Evolutionary conservation across 1,140 invertebrate genomes (phyloP), one percentile per base, ranked within the genome.

Genomic region (Diabrotica undecimpunctata): DNA sequence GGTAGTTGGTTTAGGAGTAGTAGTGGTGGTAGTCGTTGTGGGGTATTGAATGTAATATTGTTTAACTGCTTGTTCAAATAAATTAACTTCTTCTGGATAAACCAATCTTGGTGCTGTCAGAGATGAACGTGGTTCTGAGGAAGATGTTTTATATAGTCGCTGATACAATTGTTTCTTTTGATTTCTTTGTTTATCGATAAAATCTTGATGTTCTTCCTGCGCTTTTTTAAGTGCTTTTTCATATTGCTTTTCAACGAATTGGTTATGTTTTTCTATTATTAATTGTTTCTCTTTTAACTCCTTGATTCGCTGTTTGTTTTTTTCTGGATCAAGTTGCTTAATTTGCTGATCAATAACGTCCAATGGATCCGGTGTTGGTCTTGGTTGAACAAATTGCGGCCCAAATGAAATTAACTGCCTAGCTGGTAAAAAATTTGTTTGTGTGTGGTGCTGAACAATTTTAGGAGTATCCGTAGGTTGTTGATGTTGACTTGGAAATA

Each of bases 151-250:
- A 52, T 73, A 72, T 36, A 73, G 77, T 73, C 54, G 81, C 79
- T 67, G 79, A 68, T 74, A 82, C 70, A 69, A 76, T 74, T 78
- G 78, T 67, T 71, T 77, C 72, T 79, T 74, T 75, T 80, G 67
- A 72, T 81, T 65, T 76, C 72, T 66, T 74, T 88, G 87, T 70
- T 85, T 84, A 64, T 78, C 80, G 0, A 87, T 56, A 69, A 87
- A 88, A 52, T 87, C 85, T 68, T 85, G 82, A 70, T 88, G 86
- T 58, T 87, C 79, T 70, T 84, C 81, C 65, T 86, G 82, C 3
- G 86, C 87, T 76, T 87, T 87, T 68, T 87, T 83, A 70, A 86
- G 82, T 57, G 86, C 84, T 72, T 88, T 87, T 72, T 87, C 85
- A 67, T 87, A 87, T 72, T 88, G 85, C 74, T 85, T 87, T 69